Percentiles rank a stretch among this genome's conserved stretches.
Evolutionary conservation across 1,140 invertebrate genomes (phyloP).

Genomic region (Drosophila bipectinata): DNA sequence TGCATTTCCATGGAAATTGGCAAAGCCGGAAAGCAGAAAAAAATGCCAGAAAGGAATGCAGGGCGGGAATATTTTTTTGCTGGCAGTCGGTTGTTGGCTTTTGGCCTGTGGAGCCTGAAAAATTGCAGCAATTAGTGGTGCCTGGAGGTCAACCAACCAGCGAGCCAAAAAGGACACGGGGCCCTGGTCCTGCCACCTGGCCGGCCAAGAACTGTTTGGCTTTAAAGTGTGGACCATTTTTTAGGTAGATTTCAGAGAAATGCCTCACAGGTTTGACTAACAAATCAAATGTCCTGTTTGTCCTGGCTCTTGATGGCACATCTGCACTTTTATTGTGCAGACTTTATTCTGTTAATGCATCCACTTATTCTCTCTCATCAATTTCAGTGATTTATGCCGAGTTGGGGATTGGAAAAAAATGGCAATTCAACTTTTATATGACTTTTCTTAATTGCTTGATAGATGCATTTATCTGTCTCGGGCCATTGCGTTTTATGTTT

Average conservation of each 20-base stretch:
- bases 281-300: constrained; percentile 7
- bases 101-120: constrained; percentile 45
- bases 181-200: constrained; percentile 34
- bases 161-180: constrained; percentile 55
- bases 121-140: constrained; percentile 62
- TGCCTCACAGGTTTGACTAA: not conserved
- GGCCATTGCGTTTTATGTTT: constrained; percentile 18
- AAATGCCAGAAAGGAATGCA: constrained; percentile 16
- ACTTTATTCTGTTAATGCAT: not conserved
- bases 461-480: not conserved
- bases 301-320: not conserved
- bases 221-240: constrained; percentile 13
- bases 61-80: constrained; percentile 9
- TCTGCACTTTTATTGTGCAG: not conserved
- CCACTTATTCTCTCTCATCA: not conserved
- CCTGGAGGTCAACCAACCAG: constrained; percentile 58
- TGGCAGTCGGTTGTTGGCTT: constrained; percentile 13
- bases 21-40: constrained; percentile 7
- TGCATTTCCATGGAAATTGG: constrained; percentile 58
- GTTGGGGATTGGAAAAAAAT: constrained; percentile 2
- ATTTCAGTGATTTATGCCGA: constrained; percentile 7
- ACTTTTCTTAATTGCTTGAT: constrained; percentile 15
- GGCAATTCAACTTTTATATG: constrained; percentile 10
- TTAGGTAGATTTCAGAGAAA: constrained; percentile 7
- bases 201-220: constrained; percentile 42